Percentiles rank a stretch among this genome's conserved stretches.
Evolutionary conservation across 1,140 invertebrate genomes (phyloP).

Genomic region (Sycophila sp.): DNA sequence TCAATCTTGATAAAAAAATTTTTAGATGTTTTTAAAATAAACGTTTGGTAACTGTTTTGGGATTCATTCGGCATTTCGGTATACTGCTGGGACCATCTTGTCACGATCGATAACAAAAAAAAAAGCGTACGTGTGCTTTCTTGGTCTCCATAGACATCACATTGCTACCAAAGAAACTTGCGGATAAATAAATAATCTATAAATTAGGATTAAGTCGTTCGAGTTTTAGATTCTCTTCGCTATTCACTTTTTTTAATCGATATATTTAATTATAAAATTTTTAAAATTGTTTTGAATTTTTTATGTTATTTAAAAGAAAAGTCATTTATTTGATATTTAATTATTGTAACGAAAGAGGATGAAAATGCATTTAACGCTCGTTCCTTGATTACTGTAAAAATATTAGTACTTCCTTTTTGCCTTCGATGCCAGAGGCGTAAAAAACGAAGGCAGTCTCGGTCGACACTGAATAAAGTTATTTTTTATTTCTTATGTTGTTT

Average conservation of each 20-base stretch:
- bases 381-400: constrained; percentile 39
- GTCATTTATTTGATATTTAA: background rate
- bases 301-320: too few relatives aligned
- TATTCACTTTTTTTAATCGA: constrained; percentile 41
- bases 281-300: too few relatives aligned
- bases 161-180: constrained; percentile 62
- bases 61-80: constrained; percentile 40
- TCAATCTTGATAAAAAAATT: constrained; percentile 16
- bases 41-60: constrained; percentile 36
- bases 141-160: constrained; percentile 58
- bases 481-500: constrained; percentile 54
- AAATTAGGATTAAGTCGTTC: constrained; percentile 47
- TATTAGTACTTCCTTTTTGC: constrained; percentile 31
- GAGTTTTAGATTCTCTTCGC: constrained; percentile 39
- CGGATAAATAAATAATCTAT: constrained; percentile 54
- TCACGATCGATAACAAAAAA: constrained; percentile 48
- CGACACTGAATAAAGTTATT: constrained; percentile 27
- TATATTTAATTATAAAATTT: background rate
- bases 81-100: constrained; percentile 54
- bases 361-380: constrained; percentile 38
- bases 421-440: constrained; percentile 6
- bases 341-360: constrained; percentile 11
- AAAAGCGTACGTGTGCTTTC: constrained; percentile 43
- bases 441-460: constrained; percentile 25
- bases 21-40: constrained; percentile 32